These are phyloP conservation scores for Bradysia coprophila DNA, from an alignment of 1,140 invertebrate genomes.

Conservation along the genomic window DNA sequence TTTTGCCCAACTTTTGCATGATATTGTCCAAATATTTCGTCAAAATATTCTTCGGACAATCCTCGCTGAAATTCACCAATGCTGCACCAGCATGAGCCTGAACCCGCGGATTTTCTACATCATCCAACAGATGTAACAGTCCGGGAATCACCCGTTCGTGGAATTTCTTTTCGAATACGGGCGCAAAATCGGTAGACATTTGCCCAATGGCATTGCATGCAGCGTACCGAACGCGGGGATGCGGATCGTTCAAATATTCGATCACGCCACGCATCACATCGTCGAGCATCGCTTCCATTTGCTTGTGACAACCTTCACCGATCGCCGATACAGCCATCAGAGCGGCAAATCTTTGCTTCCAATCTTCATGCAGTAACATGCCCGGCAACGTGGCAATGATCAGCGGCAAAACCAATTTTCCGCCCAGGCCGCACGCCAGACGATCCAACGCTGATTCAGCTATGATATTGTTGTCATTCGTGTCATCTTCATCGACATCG, in stretches of 20 bases:
- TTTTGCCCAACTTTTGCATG: constrained; percentile 78
- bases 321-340: constrained; percentile 97
- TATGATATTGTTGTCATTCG: constrained; percentile 76
- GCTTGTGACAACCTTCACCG: constrained; percentile 94
- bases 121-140: constrained; percentile 76
- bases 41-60: constrained; percentile 90
- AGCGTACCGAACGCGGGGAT: constrained; percentile 47
- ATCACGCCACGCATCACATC: constrained; percentile 83
- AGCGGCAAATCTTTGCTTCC: constrained; percentile 82
- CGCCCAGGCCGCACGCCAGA: constrained; percentile 86
- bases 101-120: constrained; percentile 81
- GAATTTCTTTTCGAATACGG: constrained; percentile 93
- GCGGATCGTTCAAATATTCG: constrained; percentile 67
- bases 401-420: constrained; percentile 83
- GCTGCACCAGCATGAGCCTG: constrained; percentile 88
- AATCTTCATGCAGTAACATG: constrained; percentile 72
- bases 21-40: constrained; percentile 78
- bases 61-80: constrained; percentile 97
- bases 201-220: constrained; percentile 99
- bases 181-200: constrained; percentile 97
- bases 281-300: constrained; percentile 86
- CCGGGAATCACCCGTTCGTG: constrained; percentile 86
- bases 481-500: constrained; percentile 69
- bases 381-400: constrained; percentile 68
- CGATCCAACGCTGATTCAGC: constrained; percentile 94